Evolutionary conservation across 2,888 invertebrate species (phyloP).

Genomic region (Noctua comes): DNA sequence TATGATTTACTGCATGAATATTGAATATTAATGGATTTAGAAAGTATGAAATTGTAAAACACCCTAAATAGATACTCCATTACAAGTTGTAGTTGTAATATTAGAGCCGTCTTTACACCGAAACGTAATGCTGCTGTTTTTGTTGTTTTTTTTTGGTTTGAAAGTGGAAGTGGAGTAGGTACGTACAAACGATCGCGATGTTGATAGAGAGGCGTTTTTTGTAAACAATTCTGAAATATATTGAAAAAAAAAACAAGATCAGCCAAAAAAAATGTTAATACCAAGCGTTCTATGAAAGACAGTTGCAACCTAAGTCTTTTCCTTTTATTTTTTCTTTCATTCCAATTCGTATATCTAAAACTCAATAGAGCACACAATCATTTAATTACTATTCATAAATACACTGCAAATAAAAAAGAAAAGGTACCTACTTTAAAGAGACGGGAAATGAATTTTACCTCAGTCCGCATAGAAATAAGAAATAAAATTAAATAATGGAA

Average conservation of each 20-base stretch:
- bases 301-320: not conserved
- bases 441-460: not conserved
- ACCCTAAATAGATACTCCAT: not conserved
- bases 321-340: too few species aligned
- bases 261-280: not conserved
- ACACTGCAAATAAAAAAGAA: not conserved
- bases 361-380: not conserved
- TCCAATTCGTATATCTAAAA: not conserved
- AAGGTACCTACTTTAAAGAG: not conserved
- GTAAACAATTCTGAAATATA: not conserved
- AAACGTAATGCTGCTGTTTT: not conserved
- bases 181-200: not conserved
- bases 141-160: not conserved
- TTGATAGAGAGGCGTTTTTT: not conserved
- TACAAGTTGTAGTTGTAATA: not conserved
- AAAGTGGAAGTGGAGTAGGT: not conserved
- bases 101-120: not conserved
- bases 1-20: conserved; percentile 29
- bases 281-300: not conserved
- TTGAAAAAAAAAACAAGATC: not conserved
- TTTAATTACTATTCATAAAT: not conserved
- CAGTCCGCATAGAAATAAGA: not conserved
- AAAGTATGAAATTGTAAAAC: conserved; percentile 30
- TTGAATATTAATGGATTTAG: conserved; percentile 35
- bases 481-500: not conserved